phyloP scores from a whole-genome alignment of 2,113 vertebrate genomes.

The Xyrauchen texanus region DNA sequence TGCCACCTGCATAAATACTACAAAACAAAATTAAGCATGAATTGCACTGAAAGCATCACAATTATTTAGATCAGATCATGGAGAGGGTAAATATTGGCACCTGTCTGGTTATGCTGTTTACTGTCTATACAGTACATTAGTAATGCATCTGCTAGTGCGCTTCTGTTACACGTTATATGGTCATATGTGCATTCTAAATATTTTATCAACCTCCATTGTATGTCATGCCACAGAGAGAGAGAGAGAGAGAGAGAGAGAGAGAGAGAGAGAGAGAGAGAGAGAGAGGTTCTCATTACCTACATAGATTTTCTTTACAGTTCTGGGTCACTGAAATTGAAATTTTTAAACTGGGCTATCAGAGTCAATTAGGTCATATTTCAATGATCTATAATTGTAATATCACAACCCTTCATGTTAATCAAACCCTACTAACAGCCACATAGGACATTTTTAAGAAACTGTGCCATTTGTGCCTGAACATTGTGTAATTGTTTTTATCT shows the following conservation, averaged over 20 bases:
- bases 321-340: slow-evolving; percentile 67
- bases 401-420: background rate
- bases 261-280: background rate
- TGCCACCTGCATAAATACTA: too few relatives aligned
- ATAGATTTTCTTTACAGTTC: slow-evolving; percentile 55
- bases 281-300: slow-evolving; percentile 19
- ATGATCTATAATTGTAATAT: slow-evolving; percentile 60
- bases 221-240: background rate
- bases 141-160: background rate
- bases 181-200: background rate
- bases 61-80: too few relatives aligned
- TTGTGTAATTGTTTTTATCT: too few relatives aligned
- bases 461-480: background rate
- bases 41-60: too few relatives aligned
- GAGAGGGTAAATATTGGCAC: background rate
- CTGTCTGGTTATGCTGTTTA: background rate
- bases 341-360: slow-evolving; percentile 72
- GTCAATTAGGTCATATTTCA: slow-evolving; percentile 71
- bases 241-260: too few relatives aligned
- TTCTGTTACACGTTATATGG: background rate
- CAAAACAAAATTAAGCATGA: background rate
- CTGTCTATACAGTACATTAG: background rate
- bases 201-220: background rate
- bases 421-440: slow-evolving; percentile 1
- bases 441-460: background rate